Conservation (phyloP, 2,888 invertebrate genomes). For the Patella pellucida region DNA sequence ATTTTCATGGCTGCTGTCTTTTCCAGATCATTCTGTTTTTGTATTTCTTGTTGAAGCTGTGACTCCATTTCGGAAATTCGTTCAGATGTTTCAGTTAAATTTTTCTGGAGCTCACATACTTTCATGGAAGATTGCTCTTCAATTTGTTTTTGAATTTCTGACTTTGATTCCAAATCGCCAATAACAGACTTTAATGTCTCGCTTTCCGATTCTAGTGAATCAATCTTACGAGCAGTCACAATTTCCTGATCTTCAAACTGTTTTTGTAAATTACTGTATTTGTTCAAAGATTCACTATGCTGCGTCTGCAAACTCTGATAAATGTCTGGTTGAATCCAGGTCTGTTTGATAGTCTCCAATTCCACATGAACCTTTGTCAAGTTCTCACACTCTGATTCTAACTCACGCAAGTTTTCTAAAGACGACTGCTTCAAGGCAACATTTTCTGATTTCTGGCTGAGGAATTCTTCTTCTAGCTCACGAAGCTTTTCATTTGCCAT, state of each 20-base stretch:
- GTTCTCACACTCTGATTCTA: constrained; percentile 16
- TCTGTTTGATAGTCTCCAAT: background rate
- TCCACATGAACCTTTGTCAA: constrained; percentile 21
- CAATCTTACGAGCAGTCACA: too few relatives aligned
- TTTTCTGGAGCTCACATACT: constrained; percentile 12
- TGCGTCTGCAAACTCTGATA: background rate
- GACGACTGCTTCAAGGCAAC: background rate
- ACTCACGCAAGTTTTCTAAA: constrained; percentile 10
- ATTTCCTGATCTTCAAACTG: too few relatives aligned
- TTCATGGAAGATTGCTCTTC: constrained; percentile 14
- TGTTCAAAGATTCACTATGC: too few relatives aligned
- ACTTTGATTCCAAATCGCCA: constrained; percentile 1
- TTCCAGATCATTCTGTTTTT: background rate
- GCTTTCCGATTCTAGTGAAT: background rate
- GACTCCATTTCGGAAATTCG: constrained; percentile 15
- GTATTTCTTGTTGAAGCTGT: background rate
- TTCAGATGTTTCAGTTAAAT: too few relatives aligned
- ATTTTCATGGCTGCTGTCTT: constrained; percentile 6
- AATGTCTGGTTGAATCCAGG: background rate
- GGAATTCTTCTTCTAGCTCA: background rate
- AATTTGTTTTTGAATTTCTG: constrained; percentile 8
- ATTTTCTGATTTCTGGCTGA: background rate
- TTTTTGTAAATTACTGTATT: too few relatives aligned
- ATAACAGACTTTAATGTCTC: constrained; percentile 1
- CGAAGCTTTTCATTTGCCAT: background rate